Conservation (phyloP, 2,888 invertebrate genomes). For the Conistra vaccinii region DNA sequence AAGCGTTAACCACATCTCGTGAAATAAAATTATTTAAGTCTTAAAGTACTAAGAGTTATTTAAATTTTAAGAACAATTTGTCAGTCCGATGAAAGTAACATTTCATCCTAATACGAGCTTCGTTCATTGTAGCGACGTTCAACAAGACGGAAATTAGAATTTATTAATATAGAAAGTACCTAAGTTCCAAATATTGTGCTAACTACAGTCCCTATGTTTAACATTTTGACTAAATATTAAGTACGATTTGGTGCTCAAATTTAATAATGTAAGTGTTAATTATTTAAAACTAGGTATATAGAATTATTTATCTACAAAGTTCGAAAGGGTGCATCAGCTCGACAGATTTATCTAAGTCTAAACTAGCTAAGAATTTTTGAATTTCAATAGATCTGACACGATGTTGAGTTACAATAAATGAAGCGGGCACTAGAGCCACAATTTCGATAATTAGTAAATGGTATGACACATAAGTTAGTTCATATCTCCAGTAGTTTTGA, state of each 20-base stretch:
- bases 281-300: conserved; percentile 85
- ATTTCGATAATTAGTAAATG: conserved; percentile 10
- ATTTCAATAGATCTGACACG: conserved; percentile 68
- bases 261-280: conserved; percentile 88
- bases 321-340: conserved; percentile 82
- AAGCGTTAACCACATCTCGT: conserved; percentile 87
- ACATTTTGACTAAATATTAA: conserved; percentile 90
- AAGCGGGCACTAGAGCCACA: conserved; percentile 39
- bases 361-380: conserved; percentile 71
- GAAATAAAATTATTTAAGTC: conserved; percentile 85
- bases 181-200: conserved; percentile 81
- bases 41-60: conserved; percentile 85
- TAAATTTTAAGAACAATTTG: conserved; percentile 84
- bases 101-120: conserved; percentile 82
- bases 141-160: conserved; percentile 80
- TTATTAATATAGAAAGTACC: conserved; percentile 77
- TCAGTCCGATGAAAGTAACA: conserved; percentile 88
- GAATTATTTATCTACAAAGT: conserved; percentile 88
- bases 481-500: not conserved
- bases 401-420: conserved; percentile 57
- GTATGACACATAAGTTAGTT: not conserved
- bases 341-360: conserved; percentile 79
- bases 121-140: conserved; percentile 74
- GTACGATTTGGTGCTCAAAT: conserved; percentile 91
- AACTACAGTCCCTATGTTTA: conserved; percentile 79